phyloP scores from a whole-genome alignment of 2,888 invertebrate genomes.

The Chalcosyrphus nemorum region DNA sequence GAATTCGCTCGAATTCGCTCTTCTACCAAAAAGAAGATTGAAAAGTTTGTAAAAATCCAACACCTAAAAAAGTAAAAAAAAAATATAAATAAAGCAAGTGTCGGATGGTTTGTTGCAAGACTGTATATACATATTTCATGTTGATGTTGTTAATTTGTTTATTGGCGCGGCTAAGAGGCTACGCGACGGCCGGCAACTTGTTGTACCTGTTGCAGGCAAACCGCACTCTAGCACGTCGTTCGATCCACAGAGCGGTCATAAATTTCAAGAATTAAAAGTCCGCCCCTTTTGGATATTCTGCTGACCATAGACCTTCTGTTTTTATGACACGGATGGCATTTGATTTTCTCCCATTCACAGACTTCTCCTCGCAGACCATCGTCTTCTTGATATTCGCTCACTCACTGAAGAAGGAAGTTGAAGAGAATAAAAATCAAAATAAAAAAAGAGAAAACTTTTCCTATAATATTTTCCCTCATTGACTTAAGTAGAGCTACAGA shows the following conservation, averaged over 20 bases:
- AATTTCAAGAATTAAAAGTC: conserved; percentile 54
- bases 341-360: conserved; percentile 8
- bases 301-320: conserved; percentile 38
- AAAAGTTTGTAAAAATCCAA: conserved; percentile 47
- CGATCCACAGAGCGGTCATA: conserved; percentile 11
- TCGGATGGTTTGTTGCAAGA: conserved; percentile 11
- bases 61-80: not conserved
- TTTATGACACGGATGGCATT: conserved; percentile 28
- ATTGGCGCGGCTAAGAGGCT: conserved; percentile 1
- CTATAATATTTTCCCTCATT: conserved; percentile 34
- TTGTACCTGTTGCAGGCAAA: conserved; percentile 32
- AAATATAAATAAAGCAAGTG: too few species aligned
- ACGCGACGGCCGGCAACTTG: conserved; percentile 6
- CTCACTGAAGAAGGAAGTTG: conserved; percentile 15
- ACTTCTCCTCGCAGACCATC: not conserved
- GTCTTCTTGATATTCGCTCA: too few species aligned
- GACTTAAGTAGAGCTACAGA: conserved; percentile 22
- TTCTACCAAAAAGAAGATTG: conserved; percentile 40
- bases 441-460: conserved; percentile 45
- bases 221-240: conserved; percentile 18
- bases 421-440: conserved; percentile 8
- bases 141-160: conserved; percentile 61
- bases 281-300: conserved; percentile 22
- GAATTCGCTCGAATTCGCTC: conserved; percentile 34
- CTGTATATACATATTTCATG: conserved; percentile 35